Base-by-base conservation (phyloP, 2,797 vertebrate genomes). In the Gymnopithys bicolor region DNA sequence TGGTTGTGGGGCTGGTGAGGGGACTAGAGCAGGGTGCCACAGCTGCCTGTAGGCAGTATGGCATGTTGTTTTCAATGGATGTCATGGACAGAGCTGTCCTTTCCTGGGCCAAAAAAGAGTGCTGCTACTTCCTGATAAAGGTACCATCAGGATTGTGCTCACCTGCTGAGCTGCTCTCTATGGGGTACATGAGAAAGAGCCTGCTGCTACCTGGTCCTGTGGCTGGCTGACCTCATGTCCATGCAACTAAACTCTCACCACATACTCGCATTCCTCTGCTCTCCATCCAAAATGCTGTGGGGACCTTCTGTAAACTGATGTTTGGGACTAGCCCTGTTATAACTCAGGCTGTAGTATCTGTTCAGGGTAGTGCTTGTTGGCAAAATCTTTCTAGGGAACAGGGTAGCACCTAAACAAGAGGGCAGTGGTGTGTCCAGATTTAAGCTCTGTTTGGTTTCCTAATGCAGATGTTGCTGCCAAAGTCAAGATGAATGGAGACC, bases 291-390 rank as follows among this genome's bases (percentile, higher is more conserved):
- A 87, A 62, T 19, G 27, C 16, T 7, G 9, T 7, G 25, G 12
- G 8, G 0, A 0, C 6, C n/a, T 75, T 69, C 30, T 62, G 30
- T 11, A 76, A 66, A 28, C 0, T 63, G 33, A 11, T 3, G 6
- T 2, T 33, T 46, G 18, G 37, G 16, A 74, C 24, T 23, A 52
- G 2, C 33, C 24, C 30, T 76, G 13, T 58, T 71, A 4, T 24
- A 12, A n/a, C 33, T 89, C 67, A 71, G 51, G 25, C 13, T 84
- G 1, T 67, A 13, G 55, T 67, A 30, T 7, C 51, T 63, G 15
- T 55, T 81, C 28, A 28, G 19, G 9, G 22, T 66, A 51, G 58
- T 28, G 27, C 19, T 79, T n/a, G 6, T 7, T 64, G 35, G 16
- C 27, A 85, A 77, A 76, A 74, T 67, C 13, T 30, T 59, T 13